Evolutionary conservation across 1,140 invertebrate species (phyloP), one percentile per base, ranked within the genome.

Genomic region (Ladona fulva): DNA sequence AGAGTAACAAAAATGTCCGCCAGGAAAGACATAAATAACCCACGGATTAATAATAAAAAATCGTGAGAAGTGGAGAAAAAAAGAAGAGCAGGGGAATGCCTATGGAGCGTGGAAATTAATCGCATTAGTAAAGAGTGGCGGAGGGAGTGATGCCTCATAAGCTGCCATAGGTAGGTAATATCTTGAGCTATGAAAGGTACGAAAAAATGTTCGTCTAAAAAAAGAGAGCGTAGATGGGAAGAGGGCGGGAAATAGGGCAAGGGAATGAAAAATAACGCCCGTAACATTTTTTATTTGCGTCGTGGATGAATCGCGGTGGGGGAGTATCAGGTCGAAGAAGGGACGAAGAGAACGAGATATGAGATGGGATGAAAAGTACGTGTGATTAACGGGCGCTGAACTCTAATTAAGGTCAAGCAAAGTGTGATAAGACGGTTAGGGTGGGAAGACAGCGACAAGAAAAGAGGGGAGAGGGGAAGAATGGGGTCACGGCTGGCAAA

Each of bases 371-470:
- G 29, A 37, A 37, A 37, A 37, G 29, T 37, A 8, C 3, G 29
- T 37, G 29, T 37, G 52, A 66, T 66, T 66, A 66, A 66, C 52
- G 52, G 14, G n/a, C 3, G 52, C 52, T 66, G 52, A 66, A 66
- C 52, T 66, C 52, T 66, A 66, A 66, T 66, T 66, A 66, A 66
- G 52, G 52, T 66, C 52, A 66, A 66, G 52, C 52, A 66, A 66
- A 66, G 52, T 66, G 52, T 66, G 52, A 66, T 66, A 66, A 22
- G 16, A 66, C 5, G 52, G n/a, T 66, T 16, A 66, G n/a, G 52
- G n/a, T 66, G 3, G n/a, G 52, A 66, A 66, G 52, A 22, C 16
- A 12, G 52, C 16, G 52, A 22, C 14, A 66, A 22, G n/a, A 22
- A 22, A 22, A 5, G 52, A 66, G 52, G 52, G 5, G 12, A 3